phyloP scores from a whole-genome alignment of 1,140 invertebrate genomes.

The Neodiprion pinetum region DNA sequence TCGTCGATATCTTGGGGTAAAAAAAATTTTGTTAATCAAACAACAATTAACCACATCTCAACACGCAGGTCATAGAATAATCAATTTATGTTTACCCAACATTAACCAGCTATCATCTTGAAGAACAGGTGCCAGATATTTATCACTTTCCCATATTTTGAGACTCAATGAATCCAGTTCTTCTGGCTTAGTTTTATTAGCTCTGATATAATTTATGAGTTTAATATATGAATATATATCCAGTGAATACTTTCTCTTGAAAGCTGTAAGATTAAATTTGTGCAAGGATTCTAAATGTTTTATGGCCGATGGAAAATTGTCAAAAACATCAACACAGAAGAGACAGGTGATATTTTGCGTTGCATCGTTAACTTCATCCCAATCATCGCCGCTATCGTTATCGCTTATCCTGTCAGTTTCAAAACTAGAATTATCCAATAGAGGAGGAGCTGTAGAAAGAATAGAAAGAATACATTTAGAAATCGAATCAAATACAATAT shows the following conservation, averaged over 20 bases:
- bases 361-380: slow-evolving; percentile 60
- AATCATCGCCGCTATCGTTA: slow-evolving; percentile 60
- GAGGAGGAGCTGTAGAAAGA: neutral
- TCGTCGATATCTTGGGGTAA: slow-evolving; percentile 51
- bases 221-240: slow-evolving; percentile 89
- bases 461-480: neutral
- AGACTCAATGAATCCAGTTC: slow-evolving; percentile 63
- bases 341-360: slow-evolving; percentile 58
- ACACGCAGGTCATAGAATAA: slow-evolving; percentile 36
- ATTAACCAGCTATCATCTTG: slow-evolving; percentile 85
- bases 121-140: slow-evolving; percentile 79
- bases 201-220: slow-evolving; percentile 86
- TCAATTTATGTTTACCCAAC: slow-evolving; percentile 72
- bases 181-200: slow-evolving; percentile 65
- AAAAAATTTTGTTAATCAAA: slow-evolving; percentile 17
- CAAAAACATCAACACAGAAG: slow-evolving; percentile 62
- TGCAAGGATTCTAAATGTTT: slow-evolving; percentile 66
- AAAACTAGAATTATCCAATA: neutral
- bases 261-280: slow-evolving; percentile 71
- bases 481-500: no score
- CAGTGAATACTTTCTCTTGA: slow-evolving; percentile 76
- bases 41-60: slow-evolving; percentile 14
- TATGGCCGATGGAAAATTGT: slow-evolving; percentile 54
- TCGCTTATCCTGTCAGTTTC: slow-evolving; percentile 46
- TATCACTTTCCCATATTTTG: slow-evolving; percentile 75